Evolutionary conservation across 2,888 invertebrate genomes (phyloP).

Genomic region (Tyria jacobaeae): DNA sequence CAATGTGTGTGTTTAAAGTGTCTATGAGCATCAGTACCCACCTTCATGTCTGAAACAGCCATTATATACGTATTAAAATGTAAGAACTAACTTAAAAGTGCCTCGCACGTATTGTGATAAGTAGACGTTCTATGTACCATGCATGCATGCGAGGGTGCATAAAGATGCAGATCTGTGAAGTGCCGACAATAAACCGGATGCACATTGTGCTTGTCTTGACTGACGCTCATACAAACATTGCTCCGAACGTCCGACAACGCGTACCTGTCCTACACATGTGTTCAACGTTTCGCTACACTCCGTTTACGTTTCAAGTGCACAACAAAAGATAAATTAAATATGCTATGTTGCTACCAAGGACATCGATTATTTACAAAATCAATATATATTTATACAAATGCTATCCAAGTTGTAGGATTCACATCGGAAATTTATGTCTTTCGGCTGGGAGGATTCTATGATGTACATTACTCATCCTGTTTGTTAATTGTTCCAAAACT

Average conservation of each 20-base stretch:
- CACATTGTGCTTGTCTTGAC: constrained; percentile 47
- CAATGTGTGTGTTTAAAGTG: neutral
- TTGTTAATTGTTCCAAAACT: constrained; percentile 1
- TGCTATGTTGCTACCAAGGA: no score
- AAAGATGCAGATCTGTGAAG: constrained; percentile 65
- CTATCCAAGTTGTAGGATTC: no score
- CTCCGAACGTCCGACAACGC: neutral
- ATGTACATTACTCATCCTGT: neutral
- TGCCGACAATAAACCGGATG: constrained; percentile 57
- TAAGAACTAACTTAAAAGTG: constrained; percentile 7
- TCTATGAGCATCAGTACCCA: neutral
- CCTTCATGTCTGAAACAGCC: neutral
- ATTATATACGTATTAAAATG: neutral
- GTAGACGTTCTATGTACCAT: constrained; percentile 32
- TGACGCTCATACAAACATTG: constrained; percentile 31
- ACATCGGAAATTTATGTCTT: no score
- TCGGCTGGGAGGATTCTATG: no score
- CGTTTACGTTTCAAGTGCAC: neutral
- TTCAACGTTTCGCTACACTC: neutral
- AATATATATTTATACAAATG: no score
- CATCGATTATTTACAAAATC: no score
- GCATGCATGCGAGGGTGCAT: constrained; percentile 22
- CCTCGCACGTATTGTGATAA: neutral
- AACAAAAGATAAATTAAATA: neutral
- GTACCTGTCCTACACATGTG: neutral